Evolutionary conservation across 2,797 vertebrate species (phyloP).

Genomic region (Agapornis canus): DNA sequence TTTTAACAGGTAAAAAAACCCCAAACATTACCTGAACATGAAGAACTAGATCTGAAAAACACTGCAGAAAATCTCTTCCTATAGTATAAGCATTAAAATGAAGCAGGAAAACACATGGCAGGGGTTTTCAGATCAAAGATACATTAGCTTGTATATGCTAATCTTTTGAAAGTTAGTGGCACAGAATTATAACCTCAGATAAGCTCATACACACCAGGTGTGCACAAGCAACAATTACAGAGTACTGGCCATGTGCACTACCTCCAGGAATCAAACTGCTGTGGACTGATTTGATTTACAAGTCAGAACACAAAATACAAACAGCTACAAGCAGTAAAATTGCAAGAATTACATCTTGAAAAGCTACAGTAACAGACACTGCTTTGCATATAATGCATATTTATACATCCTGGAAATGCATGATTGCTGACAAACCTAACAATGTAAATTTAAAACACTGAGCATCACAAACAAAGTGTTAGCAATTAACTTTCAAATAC

Average conservation of each 20-base stretch:
- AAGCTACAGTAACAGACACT: slow-evolving; percentile 21
- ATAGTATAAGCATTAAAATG: not conserved
- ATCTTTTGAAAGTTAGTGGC: not conserved
- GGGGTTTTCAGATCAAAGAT: not conserved
- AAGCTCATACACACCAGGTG: not conserved
- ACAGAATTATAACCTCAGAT: not conserved
- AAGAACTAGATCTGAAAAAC: not conserved
- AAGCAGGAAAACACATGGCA: not conserved
- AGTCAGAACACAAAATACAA: not conserved
- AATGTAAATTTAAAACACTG: slow-evolving; percentile 51
- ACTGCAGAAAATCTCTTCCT: not conserved
- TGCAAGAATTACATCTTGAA: slow-evolving; percentile 25
- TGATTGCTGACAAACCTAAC: slow-evolving; percentile 51
- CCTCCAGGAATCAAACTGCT: not conserved
- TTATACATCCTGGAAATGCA: slow-evolving; percentile 33
- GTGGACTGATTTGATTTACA: not conserved
- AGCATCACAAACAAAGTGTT: slow-evolving; percentile 11
- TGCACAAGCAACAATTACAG: not conserved
- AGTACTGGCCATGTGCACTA: not conserved
- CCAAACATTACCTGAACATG: not conserved
- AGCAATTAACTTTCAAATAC: slow-evolving; percentile 44
- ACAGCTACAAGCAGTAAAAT: slow-evolving; percentile 23
- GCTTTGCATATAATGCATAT: slow-evolving; percentile 53
- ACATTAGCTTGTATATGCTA: not conserved
- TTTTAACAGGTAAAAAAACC: not conserved